Evolutionary conservation across 2,797 vertebrate genomes (phyloP).

Genomic region (Gymnoscopelus microlampas): DNA sequence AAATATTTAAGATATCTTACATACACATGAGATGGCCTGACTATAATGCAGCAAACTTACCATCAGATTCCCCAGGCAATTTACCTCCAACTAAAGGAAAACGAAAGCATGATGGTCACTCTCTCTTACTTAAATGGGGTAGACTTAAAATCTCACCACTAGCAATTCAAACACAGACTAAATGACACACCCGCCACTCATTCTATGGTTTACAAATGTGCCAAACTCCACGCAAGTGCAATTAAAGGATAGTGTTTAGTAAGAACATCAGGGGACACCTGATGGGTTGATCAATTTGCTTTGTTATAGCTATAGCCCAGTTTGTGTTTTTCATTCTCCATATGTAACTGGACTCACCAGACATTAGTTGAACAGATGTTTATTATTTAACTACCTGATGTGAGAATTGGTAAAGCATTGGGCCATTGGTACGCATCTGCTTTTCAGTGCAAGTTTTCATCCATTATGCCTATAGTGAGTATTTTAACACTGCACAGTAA

Average conservation of each 20-base stretch:
- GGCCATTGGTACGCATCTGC: not conserved
- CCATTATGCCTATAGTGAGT: not conserved
- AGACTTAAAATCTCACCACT: constrained; percentile 51
- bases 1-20: constrained; percentile 79
- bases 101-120: constrained; percentile 60
- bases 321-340: constrained; percentile 19
- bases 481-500: not conserved
- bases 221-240: constrained; percentile 66
- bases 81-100: constrained; percentile 70
- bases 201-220: constrained; percentile 74
- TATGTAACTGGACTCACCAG: constrained; percentile 4
- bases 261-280: constrained; percentile 2
- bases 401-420: not conserved
- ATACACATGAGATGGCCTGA: constrained; percentile 87
- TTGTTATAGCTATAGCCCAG: constrained; percentile 23
- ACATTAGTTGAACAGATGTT: constrained; percentile 2
- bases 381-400: constrained; percentile 6
- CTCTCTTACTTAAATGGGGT: constrained; percentile 46
- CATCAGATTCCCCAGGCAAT: constrained; percentile 85
- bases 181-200: constrained; percentile 54
- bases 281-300: constrained; percentile 16
- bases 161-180: constrained; percentile 66
- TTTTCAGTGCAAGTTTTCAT: constrained; percentile 3
- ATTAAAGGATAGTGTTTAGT: constrained; percentile 26
- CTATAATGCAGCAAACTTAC: constrained; percentile 91